Conservation (phyloP, 2,797 vertebrate species). For the Simalia tracyae region DNA sequence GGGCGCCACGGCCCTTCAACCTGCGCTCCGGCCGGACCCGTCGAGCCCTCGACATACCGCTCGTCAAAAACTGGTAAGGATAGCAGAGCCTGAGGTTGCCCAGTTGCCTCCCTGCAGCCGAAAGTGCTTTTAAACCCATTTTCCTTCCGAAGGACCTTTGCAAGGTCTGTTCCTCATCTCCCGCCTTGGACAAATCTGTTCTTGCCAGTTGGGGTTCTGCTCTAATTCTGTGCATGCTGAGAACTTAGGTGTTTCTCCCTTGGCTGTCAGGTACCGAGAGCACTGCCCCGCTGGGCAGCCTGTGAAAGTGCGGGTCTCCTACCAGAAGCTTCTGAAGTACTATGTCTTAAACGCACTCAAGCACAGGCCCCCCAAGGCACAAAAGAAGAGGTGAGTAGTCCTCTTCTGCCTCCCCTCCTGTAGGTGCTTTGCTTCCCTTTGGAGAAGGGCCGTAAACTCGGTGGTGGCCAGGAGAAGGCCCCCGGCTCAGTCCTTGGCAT, state of each 20-base stretch:
- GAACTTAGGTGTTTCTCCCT: background rate
- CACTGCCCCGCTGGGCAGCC: slow-evolving; percentile 98
- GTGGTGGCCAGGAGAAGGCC: rapidly evolving
- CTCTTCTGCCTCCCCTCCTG: background rate
- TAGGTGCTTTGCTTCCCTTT: background rate
- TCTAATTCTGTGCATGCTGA: background rate
- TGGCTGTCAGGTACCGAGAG: slow-evolving; percentile 89
- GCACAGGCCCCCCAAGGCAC: slow-evolving; percentile 97
- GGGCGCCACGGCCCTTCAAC: slow-evolving; percentile 97
- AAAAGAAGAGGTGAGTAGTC: slow-evolving; percentile 90
- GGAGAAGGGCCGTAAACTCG: rapidly evolving
- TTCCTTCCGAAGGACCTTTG: background rate
- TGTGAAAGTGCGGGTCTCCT: slow-evolving; percentile 97
- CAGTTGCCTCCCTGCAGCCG: background rate
- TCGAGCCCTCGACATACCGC: slow-evolving; percentile 93
- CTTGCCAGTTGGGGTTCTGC: background rate
- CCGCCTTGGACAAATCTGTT: background rate
- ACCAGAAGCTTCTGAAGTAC: slow-evolving; percentile 98
- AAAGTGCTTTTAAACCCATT: background rate
- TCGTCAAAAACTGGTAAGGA: slow-evolving; percentile 96
- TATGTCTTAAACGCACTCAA: slow-evolving; percentile 98
- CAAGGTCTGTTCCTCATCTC: background rate
- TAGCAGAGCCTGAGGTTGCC: background rate
- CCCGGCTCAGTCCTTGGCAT: too few species aligned
- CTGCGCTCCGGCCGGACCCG: slow-evolving; percentile 93